These are phyloP conservation scores for Macrobrachium nipponense DNA, from an alignment of 1,140 invertebrate genomes.

Conservation along the genomic window DNA sequence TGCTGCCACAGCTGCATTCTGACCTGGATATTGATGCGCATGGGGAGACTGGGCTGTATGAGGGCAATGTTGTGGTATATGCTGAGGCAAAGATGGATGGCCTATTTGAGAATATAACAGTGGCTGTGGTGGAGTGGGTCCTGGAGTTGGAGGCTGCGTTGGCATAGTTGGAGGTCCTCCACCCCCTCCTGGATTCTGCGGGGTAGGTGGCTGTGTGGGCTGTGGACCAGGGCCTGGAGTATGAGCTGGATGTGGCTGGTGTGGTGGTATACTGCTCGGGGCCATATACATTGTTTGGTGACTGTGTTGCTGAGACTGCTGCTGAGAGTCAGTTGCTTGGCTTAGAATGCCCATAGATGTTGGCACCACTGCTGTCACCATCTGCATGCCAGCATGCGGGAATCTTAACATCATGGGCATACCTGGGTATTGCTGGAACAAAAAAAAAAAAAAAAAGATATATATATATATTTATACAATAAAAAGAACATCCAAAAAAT, in stretches of 20 bases:
- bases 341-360: slow-evolving; percentile 56
- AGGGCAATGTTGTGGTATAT: slow-evolving; percentile 64
- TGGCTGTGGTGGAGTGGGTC: slow-evolving; percentile 58
- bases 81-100: slow-evolving; percentile 57
- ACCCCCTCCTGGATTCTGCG: slow-evolving; percentile 46
- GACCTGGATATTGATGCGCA: slow-evolving; percentile 49
- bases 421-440: slow-evolving; percentile 54
- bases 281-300: slow-evolving; percentile 56
- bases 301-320: slow-evolving; percentile 59
- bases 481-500: neutral
- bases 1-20: slow-evolving; percentile 18
- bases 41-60: slow-evolving; percentile 65
- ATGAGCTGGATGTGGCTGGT: slow-evolving; percentile 63
- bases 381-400: slow-evolving; percentile 66
- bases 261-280: slow-evolving; percentile 59
- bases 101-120: slow-evolving; percentile 55
- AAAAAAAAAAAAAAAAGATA: neutral
- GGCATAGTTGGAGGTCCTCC: slow-evolving; percentile 60
- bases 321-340: slow-evolving; percentile 59
- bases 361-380: slow-evolving; percentile 64
- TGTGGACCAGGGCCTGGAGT: slow-evolving; percentile 52
- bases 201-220: slow-evolving; percentile 53
- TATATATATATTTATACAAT: neutral
- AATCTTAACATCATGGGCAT: slow-evolving; percentile 64
- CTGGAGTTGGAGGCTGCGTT: slow-evolving; percentile 59